phyloP scores from a whole-genome alignment of 2,888 invertebrate species.

The Spodoptera picta region DNA sequence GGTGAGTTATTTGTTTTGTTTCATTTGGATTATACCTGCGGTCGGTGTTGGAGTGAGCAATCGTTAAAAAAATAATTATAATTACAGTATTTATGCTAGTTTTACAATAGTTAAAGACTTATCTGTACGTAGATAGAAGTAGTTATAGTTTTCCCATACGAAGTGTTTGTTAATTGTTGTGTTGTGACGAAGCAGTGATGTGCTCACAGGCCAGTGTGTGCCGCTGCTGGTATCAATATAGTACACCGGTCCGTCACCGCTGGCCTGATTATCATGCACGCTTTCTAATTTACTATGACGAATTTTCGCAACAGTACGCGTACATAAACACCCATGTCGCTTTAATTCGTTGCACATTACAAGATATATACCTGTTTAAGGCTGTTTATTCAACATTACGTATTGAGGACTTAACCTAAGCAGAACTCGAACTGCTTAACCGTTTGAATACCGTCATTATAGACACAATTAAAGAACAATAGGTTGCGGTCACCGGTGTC shows the following conservation, averaged over 20 bases:
- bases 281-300: conserved; percentile 86
- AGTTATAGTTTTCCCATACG: neutral
- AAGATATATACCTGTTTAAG: conserved; percentile 39
- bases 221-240: conserved; percentile 47
- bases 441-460: too few species aligned
- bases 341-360: conserved; percentile 62
- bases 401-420: conserved; percentile 1
- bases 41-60: conserved; percentile 19
- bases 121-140: neutral
- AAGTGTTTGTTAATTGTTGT: conserved; percentile 17
- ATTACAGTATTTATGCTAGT: conserved; percentile 5
- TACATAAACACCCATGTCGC: conserved; percentile 63
- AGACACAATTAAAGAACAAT: too few species aligned
- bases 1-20: conserved; percentile 54
- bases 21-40: conserved; percentile 27
- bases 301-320: conserved; percentile 74
- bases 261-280: conserved; percentile 69
- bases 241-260: conserved; percentile 57
- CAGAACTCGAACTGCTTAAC: neutral
- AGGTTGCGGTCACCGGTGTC: too few species aligned
- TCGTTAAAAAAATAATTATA: conserved; percentile 4
- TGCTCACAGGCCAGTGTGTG: conserved; percentile 47
- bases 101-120: neutral
- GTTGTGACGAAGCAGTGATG: conserved; percentile 24
- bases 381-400: conserved; percentile 31